phyloP scores from a whole-genome alignment of 1,140 invertebrate genomes.

The Venustaconcha ellipsiformis region DNA sequence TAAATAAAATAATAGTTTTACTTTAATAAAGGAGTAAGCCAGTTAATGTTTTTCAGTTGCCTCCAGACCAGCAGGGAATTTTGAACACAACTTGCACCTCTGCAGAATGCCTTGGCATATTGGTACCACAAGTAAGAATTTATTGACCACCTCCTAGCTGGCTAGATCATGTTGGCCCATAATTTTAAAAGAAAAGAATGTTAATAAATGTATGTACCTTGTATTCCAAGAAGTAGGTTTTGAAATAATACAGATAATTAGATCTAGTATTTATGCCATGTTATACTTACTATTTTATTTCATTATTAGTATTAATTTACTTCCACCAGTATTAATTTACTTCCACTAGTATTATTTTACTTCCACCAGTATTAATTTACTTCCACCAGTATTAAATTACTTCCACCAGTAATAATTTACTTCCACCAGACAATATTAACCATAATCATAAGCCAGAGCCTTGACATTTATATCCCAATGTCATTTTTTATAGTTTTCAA shows the following conservation, averaged over 20 bases:
- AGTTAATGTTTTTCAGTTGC: constrained; percentile 20
- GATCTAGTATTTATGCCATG: neutral
- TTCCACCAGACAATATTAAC: neutral
- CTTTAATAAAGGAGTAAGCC: too few relatives aligned
- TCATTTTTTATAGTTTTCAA: neutral
- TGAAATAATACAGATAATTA: neutral
- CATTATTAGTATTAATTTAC: neutral
- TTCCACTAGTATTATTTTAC: neutral
- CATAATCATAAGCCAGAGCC: constrained; percentile 10
- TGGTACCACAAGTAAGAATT: constrained; percentile 25
- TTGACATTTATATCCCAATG: constrained; percentile 18
- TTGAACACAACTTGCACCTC: constrained; percentile 32
- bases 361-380: neutral
- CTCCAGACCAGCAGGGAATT: constrained; percentile 6
- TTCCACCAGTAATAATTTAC: neutral
- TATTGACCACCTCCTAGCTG: neutral
- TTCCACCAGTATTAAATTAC: neutral
- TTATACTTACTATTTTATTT: neutral
- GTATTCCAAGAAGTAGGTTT: neutral
- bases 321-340: neutral
- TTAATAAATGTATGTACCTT: neutral
- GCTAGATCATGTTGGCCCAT: neutral
- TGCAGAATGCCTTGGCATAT: constrained; percentile 27
- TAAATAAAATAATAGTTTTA: too few relatives aligned
- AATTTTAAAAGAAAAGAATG: neutral